Evolutionary conservation across 2,113 vertebrate genomes (phyloP), one percentile per base, ranked within the genome.

Genomic region (Epinephelus lanceolatus): DNA sequence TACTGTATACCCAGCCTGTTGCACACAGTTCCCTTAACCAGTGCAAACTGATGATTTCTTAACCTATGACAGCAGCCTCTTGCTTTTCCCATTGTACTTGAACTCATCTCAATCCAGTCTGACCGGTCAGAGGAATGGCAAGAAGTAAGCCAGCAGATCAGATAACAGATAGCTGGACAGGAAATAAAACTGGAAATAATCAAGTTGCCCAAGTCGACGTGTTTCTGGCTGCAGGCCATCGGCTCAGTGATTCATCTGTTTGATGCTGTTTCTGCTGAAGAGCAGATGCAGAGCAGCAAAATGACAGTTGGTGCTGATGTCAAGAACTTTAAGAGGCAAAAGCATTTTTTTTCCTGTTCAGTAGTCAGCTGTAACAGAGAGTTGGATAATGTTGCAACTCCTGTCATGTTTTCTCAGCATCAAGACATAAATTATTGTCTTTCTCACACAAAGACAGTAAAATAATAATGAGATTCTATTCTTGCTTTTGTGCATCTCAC

Each of bases 191-290:
- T 52, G 56, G 40, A 30, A 57, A 55, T 61, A 30, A 85, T 77
- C 60, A 59, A 78, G 80, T 69, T 6, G 56, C 56, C 51, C 53
- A 4, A 15, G 78, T 61, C 6, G 60, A 69, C 27, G 42, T 33
- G 33, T 57, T 47, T 86, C 17, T 80, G 76, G 86, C 88, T 82
- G 81, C 71, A 19, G 61, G 78, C 81, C 78, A 18, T 71, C 27
- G 4, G 63, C 63, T 61, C 71, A 19, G 55, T 19, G 56, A 18
- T 30, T 70, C 65, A 30, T 79, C 53, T 56, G 3, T 71, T 53
- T 79, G 82, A 63, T 77, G 75, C 33, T 25, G 57, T 71, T 70
- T 66, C 23, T 78, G 3, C 66, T 27, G 33, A 23, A 68, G 11
- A 42, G 66, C 52, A 74, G 45, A 55, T 27, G 61, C 30, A 59